Evolutionary conservation across 2,888 invertebrate species (phyloP).

Genomic region (Dermolepida albohirtum): DNA sequence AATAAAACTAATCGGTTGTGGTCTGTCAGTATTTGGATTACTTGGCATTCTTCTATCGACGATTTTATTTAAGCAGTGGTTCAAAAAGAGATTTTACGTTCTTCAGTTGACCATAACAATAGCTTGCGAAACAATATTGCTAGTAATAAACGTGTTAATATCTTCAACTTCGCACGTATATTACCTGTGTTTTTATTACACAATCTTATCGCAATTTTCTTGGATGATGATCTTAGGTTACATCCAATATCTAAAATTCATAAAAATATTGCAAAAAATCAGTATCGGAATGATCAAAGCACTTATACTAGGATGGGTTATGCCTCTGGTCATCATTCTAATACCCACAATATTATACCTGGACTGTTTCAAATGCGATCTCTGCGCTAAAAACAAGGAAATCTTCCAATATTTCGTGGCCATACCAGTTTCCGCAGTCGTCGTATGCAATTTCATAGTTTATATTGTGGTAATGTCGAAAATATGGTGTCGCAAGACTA

Average conservation of each 20-base stretch:
- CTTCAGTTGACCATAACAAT: conserved; percentile 18
- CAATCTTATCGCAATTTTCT: conserved; percentile 35
- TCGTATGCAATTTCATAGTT: conserved; percentile 27
- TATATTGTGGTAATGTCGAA: not conserved
- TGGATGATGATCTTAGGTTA: conserved; percentile 37
- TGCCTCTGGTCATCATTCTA: conserved; percentile 14
- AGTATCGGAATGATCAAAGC: conserved; percentile 7
- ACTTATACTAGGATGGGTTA: conserved; percentile 31
- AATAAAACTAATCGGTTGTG: conserved; percentile 16
- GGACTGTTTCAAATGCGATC: conserved; percentile 19
- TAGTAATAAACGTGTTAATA: not conserved
- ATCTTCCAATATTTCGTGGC: conserved; percentile 28
- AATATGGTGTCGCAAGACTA: too few relatives aligned
- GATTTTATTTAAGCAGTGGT: conserved; percentile 6
- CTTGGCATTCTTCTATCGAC: conserved; percentile 4
- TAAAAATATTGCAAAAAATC: conserved; percentile 13
- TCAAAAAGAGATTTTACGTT: conserved; percentile 12
- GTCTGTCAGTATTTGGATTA: conserved; percentile 4
- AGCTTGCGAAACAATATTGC: conserved; percentile 12
- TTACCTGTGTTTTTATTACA: conserved; percentile 17
- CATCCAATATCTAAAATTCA: conserved; percentile 37
- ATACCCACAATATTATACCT: conserved; percentile 1
- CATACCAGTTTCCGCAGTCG: conserved; percentile 12
- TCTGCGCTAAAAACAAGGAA: conserved; percentile 8
- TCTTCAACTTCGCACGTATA: conserved; percentile 7